These are phyloP conservation scores for Schizopygopsis pylzovi DNA, from an alignment of 2,797 vertebrate species.

Conservation along the genomic window DNA sequence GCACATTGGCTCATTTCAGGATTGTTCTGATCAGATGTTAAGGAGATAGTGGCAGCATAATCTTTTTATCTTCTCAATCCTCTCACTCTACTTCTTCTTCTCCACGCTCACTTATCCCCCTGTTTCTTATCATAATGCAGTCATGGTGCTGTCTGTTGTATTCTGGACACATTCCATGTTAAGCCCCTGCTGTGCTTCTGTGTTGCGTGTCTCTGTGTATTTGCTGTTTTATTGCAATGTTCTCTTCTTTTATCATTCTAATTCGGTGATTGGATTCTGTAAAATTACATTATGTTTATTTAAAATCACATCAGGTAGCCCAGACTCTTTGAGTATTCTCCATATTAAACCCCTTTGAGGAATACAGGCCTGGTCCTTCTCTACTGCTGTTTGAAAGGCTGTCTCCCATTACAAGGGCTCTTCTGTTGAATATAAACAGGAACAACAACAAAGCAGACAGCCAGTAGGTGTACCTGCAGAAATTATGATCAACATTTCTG, in stretches of 20 bases:
- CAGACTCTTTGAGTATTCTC: neutral
- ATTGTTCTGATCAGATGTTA: neutral
- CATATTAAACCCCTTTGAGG: neutral
- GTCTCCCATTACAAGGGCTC: slow-evolving; percentile 12
- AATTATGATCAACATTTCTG: neutral
- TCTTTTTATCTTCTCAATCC: neutral
- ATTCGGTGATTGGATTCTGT: neutral
- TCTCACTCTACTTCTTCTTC: neutral
- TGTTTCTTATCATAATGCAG: neutral
- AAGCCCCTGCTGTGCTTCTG: slow-evolving; percentile 11
- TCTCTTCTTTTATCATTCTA: neutral
- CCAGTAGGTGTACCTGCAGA: neutral
- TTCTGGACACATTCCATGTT: neutral
- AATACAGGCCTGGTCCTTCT: slow-evolving; percentile 11
- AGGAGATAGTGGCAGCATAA: neutral
- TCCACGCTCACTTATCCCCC: neutral
- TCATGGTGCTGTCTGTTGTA: neutral
- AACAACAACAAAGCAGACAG: neutral
- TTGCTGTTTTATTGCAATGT: neutral
- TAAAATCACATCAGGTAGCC: slow-evolving; percentile 3
- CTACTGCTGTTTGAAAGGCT: slow-evolving; percentile 23
- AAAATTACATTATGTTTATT: neutral
- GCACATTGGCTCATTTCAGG: neutral
- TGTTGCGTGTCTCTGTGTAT: neutral
- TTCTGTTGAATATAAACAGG: slow-evolving; percentile 22